Percentiles rank a stretch among this genome's conserved stretches.
Evolutionary conservation across 2,113 vertebrate species (phyloP).

Genomic region (Thinocorus orbignyianus): DNA sequence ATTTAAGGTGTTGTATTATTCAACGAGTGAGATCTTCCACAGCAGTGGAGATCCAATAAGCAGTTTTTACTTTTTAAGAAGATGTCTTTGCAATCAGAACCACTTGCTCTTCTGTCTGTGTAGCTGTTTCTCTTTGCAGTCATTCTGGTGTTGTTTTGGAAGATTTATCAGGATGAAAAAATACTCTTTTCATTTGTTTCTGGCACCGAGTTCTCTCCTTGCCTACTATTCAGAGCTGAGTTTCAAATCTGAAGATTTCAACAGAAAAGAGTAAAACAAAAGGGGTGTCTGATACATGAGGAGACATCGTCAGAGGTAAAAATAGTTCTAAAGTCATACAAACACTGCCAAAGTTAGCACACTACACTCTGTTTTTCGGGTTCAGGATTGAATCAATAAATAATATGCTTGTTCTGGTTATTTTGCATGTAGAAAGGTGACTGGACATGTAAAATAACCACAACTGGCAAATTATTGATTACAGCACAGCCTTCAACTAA

Average conservation of each 20-base stretch:
- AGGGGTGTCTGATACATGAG: neutral
- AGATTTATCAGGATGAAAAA: neutral
- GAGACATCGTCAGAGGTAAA: neutral
- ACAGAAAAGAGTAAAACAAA: neutral
- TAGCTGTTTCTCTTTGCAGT: neutral
- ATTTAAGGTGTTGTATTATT: slow-evolving; percentile 25
- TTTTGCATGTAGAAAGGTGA: slow-evolving; percentile 12
- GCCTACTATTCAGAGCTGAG: neutral
- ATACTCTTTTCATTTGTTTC: neutral
- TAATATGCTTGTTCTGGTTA: neutral
- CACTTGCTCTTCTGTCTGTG: neutral
- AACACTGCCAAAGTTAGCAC: neutral
- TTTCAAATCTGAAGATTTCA: neutral
- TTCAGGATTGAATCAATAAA: neutral
- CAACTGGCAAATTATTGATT: slow-evolving; percentile 34
- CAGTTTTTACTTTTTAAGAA: neutral
- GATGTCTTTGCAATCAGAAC: neutral
- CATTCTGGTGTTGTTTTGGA: neutral
- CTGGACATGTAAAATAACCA: slow-evolving; percentile 35
- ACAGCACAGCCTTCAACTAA: neutral
- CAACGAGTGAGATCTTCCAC: neutral
- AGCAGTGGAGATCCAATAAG: neutral
- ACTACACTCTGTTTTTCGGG: neutral
- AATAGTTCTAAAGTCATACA: neutral
- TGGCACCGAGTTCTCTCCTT: neutral